Percentiles rank a stretch among this genome's conserved stretches.
phyloP scores from a whole-genome alignment of 2,113 vertebrate species.

The Arothron firmamentum region DNA sequence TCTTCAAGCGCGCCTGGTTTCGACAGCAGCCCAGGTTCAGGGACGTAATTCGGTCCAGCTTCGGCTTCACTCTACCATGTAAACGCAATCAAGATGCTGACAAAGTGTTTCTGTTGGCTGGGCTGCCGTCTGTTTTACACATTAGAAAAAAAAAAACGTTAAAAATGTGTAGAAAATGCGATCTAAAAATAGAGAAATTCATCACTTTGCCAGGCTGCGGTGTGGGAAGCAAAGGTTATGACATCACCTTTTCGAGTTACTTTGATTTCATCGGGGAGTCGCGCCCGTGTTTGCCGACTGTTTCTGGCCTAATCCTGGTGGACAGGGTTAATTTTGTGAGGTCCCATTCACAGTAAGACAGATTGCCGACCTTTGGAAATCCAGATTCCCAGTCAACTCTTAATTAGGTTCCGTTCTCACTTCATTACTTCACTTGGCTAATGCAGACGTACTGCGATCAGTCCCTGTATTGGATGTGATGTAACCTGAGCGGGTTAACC shows the following conservation, averaged over 20 bases:
- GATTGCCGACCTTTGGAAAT: constrained; percentile 58
- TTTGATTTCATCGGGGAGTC: constrained; percentile 19
- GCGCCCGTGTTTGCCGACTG: constrained; percentile 28
- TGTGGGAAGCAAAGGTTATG: constrained; percentile 27
- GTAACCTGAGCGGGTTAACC: constrained; percentile 67
- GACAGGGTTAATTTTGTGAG: constrained; percentile 64
- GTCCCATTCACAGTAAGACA: constrained; percentile 44
- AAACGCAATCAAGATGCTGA: constrained; percentile 69
- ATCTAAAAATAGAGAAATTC: constrained; percentile 64
- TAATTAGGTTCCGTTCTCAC: constrained; percentile 53
- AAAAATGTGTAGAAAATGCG: constrained; percentile 31
- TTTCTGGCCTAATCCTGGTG: constrained; percentile 47
- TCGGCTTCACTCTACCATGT: constrained; percentile 65
- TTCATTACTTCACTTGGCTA: constrained; percentile 59
- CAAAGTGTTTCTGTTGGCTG: constrained; percentile 65
- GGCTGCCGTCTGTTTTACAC: constrained; percentile 41
- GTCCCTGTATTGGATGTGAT: constrained; percentile 60
- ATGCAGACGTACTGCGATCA: constrained; percentile 40
- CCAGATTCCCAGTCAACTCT: constrained; percentile 50
- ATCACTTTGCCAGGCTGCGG: constrained; percentile 25
- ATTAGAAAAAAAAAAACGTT: constrained; percentile 25
- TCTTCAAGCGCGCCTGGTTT: constrained; percentile 42
- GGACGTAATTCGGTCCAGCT: constrained; percentile 57
- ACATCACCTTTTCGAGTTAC: constrained; percentile 34
- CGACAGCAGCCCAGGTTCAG: constrained; percentile 5